Conservation (phyloP, 2,888 invertebrate species). For the Sphaeridia pumilis region DNA sequence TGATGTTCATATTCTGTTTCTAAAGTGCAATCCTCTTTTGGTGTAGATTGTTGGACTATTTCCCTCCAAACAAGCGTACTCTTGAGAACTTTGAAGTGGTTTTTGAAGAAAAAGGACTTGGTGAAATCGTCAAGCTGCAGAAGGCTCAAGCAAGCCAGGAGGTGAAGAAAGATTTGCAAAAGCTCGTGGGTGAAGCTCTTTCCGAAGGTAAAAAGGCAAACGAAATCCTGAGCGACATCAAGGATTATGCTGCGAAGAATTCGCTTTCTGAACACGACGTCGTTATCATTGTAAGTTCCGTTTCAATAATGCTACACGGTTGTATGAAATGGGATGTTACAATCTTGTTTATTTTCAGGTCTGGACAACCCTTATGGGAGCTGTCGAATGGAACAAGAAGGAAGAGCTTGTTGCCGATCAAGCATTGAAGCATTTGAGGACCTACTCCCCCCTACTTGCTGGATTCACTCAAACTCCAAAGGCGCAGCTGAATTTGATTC, state of each 20-base stretch:
- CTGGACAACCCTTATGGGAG: conserved; percentile 89
- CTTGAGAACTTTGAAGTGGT: conserved; percentile 72
- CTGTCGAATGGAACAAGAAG: conserved; percentile 97
- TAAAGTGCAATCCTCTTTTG: not conserved
- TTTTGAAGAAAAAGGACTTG: conserved; percentile 67
- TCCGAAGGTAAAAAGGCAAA: conserved; percentile 73
- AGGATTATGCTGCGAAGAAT: conserved; percentile 71
- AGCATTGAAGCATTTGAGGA: conserved; percentile 77
- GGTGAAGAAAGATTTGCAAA: conserved; percentile 65
- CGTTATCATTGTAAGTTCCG: conserved; percentile 60
- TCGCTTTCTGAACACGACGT: conserved; percentile 84
- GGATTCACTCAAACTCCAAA: conserved; percentile 75
- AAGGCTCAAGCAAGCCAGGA: conserved; percentile 55
- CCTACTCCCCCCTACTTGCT: conserved; percentile 72
- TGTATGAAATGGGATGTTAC: not conserved
- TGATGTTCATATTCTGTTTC: not conserved
- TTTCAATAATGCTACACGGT: not conserved
- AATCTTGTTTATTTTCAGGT: too few relatives aligned
- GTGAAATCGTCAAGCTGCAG: conserved; percentile 55
- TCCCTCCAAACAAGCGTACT: conserved; percentile 85
- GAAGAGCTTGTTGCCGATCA: conserved; percentile 93
- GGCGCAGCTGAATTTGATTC: conserved; percentile 74
- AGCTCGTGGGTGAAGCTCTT: conserved; percentile 66
- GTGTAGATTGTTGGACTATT: conserved; percentile 74
- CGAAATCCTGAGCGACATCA: conserved; percentile 72